A percentile compares a stretch with the other conserved stretches of the same genome.
Evolutionary conservation across 2,113 vertebrate genomes (phyloP).

Genomic region (Zeus faber): DNA sequence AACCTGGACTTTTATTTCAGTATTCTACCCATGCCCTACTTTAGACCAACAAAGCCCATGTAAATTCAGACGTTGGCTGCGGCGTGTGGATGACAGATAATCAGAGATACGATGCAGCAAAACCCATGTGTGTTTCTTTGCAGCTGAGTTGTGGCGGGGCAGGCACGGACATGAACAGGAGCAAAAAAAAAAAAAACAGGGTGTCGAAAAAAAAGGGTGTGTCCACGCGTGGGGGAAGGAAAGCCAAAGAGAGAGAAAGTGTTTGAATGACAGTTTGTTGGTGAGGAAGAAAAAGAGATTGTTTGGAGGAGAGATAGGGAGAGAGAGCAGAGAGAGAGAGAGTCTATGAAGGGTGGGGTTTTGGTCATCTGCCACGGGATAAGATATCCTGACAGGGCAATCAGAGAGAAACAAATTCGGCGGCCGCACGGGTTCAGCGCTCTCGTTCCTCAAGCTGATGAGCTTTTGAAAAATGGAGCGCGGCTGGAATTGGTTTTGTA

Average conservation of each 20-base stretch:
- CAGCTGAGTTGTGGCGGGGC: too few species aligned
- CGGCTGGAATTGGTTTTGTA: conserved; percentile 75
- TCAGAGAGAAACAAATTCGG: conserved; percentile 74
- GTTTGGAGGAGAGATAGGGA: background rate
- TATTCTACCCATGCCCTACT: too few species aligned
- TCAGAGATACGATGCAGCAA: too few species aligned
- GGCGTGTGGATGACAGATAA: too few species aligned
- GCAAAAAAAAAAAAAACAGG: conserved; percentile 20
- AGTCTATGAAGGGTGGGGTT: conserved; percentile 58
- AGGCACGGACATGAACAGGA: too few species aligned
- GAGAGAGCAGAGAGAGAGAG: conserved; percentile 20
- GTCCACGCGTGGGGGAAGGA: background rate
- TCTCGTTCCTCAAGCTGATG: conserved; percentile 74
- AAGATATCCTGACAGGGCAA: conserved; percentile 78
- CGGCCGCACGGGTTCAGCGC: conserved; percentile 62
- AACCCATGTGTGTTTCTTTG: too few species aligned
- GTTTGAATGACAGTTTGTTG: conserved; percentile 37
- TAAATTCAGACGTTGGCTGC: too few species aligned
- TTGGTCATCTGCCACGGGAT: conserved; percentile 70
- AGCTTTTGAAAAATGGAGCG: conserved; percentile 77
- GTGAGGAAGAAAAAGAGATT: conserved; percentile 2
- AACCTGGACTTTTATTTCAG: too few species aligned
- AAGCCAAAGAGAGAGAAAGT: conserved; percentile 34
- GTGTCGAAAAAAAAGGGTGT: background rate
- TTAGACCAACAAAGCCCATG: too few species aligned